Conservation (phyloP, 2,797 vertebrate genomes). For the Xiphophorus birchmanni region DNA sequence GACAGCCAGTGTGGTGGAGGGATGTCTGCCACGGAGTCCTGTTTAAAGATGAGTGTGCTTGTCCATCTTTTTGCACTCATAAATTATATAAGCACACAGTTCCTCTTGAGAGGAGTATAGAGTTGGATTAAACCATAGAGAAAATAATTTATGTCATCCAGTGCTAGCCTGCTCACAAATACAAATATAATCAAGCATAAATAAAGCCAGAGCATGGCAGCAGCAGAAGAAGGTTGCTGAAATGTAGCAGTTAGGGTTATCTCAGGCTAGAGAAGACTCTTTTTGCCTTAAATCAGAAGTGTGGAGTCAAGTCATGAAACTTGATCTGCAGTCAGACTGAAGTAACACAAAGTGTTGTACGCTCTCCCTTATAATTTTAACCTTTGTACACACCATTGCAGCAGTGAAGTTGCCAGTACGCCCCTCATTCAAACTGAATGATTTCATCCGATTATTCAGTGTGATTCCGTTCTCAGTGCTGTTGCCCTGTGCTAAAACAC, state of each 20-base stretch:
- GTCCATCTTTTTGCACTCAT: slow-evolving; percentile 16
- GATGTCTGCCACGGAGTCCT: background rate
- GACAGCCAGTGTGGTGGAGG: slow-evolving; percentile 11
- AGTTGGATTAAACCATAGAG: slow-evolving; percentile 28
- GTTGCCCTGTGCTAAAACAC: background rate
- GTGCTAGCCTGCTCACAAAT: slow-evolving; percentile 5
- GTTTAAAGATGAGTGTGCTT: slow-evolving; percentile 1
- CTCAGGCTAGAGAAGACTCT: background rate
- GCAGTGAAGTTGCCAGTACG: background rate
- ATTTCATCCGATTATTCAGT: background rate
- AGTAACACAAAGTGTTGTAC: background rate
- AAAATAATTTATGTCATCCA: slow-evolving; percentile 20
- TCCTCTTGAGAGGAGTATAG: slow-evolving; percentile 1
- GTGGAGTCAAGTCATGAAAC: background rate
- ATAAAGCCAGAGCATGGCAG: slow-evolving; percentile 23
- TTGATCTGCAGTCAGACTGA: background rate
- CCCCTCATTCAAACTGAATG: background rate
- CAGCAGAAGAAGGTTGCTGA: background rate
- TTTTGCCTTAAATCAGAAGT: background rate
- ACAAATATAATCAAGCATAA: slow-evolving; percentile 47
- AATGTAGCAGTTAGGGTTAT: slow-evolving; percentile 10
- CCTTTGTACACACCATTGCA: background rate
- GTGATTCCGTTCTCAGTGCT: background rate
- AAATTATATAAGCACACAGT: slow-evolving; percentile 16
- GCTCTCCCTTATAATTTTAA: background rate